Evolutionary conservation across 2,888 invertebrate species (phyloP).

Genomic region (Pollenia amentaria): DNA sequence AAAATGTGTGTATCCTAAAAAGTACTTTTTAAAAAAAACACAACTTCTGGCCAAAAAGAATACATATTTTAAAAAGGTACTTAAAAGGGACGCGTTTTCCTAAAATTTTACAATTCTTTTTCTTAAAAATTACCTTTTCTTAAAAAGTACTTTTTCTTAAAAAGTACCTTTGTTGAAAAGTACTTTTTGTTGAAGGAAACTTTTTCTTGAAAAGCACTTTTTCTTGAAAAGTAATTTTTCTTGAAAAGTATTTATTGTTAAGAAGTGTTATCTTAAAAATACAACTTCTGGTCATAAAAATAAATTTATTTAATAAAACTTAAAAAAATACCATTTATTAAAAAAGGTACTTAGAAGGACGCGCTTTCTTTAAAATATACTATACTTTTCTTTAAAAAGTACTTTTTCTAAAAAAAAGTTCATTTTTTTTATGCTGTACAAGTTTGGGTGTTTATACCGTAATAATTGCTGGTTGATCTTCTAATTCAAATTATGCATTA

Average conservation of each 20-base stretch:
- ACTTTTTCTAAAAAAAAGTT: too few species aligned
- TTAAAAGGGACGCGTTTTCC: not conserved
- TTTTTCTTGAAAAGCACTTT: not conserved
- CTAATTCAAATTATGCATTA: too few species aligned
- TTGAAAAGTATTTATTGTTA: not conserved
- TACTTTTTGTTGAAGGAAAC: not conserved
- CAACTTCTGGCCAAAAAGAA: too few species aligned
- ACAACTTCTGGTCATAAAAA: too few species aligned
- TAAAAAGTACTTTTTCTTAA: not conserved
- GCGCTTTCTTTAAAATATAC: too few species aligned
- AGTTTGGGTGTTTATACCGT: too few species aligned
- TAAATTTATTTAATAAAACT: too few species aligned
- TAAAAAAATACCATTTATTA: too few species aligned
- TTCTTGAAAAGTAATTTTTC: not conserved
- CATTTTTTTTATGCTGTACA: too few species aligned
- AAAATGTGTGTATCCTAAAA: not conserved
- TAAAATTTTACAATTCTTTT: not conserved
- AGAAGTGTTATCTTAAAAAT: not conserved
- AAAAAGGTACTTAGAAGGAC: too few species aligned
- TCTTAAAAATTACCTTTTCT: not conserved
- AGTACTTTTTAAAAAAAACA: not conserved
- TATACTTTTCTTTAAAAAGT: too few species aligned
- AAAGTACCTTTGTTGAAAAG: not conserved
- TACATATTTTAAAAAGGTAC: not conserved
- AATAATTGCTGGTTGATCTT: too few species aligned